phyloP scores from a whole-genome alignment of 2,113 vertebrate genomes.

The Thinocorus orbignyianus region DNA sequence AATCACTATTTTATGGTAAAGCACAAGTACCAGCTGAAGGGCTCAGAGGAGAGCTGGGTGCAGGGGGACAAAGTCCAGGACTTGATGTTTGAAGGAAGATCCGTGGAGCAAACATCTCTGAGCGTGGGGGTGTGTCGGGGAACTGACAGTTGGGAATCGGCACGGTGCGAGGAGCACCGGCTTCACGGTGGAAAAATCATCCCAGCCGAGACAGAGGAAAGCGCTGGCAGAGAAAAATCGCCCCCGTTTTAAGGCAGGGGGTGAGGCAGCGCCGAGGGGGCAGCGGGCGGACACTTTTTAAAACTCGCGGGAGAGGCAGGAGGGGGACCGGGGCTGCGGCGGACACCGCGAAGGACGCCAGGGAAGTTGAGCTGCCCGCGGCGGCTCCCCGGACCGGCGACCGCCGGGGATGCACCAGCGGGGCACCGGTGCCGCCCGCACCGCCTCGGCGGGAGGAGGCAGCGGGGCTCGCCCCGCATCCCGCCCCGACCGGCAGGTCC shows the following conservation, averaged over 20 bases:
- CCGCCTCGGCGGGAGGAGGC: neutral
- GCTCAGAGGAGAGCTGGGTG: neutral
- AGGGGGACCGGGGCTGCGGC: neutral
- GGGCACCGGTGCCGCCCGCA: neutral
- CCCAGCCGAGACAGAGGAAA: neutral
- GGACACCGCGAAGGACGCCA: neutral
- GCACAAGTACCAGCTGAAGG: neutral
- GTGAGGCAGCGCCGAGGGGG: neutral
- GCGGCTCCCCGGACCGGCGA: neutral
- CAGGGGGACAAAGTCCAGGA: slow-evolving; percentile 9
- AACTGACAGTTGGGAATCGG: neutral
- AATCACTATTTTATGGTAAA: neutral
- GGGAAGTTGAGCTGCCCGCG: neutral
- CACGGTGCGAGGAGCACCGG: neutral
- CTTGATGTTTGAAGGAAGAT: neutral
- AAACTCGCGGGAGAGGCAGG: neutral
- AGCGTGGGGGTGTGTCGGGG: neutral
- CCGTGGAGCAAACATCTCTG: neutral
- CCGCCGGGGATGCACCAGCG: neutral
- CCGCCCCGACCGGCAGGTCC: neutral
- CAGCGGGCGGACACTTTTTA: neutral
- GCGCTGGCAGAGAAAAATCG: fast-evolving
- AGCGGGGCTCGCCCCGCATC: neutral
- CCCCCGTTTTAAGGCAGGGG: neutral
- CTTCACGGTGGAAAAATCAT: fast-evolving